Conservation (phyloP, 1,140 invertebrate genomes). For the Onthophagus taurus region DNA sequence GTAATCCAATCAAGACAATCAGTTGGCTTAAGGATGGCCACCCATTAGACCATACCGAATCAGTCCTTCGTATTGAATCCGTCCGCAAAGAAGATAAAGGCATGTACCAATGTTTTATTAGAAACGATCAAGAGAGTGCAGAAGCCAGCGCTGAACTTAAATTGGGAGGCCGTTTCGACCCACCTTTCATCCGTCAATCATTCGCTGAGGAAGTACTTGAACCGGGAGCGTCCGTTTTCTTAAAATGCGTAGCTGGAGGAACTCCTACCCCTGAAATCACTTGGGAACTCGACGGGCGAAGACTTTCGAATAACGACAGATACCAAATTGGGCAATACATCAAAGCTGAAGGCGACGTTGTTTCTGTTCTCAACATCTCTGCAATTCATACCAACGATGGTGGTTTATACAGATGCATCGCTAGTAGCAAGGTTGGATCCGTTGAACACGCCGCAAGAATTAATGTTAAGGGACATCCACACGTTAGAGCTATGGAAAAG, state of each 20-base stretch:
- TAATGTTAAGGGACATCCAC: conserved; percentile 86
- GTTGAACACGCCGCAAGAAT: conserved; percentile 78
- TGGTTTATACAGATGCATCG: conserved; percentile 85
- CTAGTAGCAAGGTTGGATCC: conserved; percentile 83
- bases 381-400: conserved; percentile 88
- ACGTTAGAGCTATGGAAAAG: conserved; percentile 86
- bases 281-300: conserved; percentile 87
- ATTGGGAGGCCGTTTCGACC: conserved; percentile 85
- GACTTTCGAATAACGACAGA: conserved; percentile 69
- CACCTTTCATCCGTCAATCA: conserved; percentile 75
- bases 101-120: conserved; percentile 95
- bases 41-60: conserved; percentile 65
- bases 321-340: conserved; percentile 80
- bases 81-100: conserved; percentile 92
- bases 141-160: conserved; percentile 87
- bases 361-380: conserved; percentile 89
- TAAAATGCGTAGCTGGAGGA: conserved; percentile 69
- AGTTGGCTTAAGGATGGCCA: conserved; percentile 91
- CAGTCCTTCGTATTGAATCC: conserved; percentile 72
- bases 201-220: conserved; percentile 81
- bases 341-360: conserved; percentile 81
- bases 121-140: conserved; percentile 88
- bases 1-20: conserved; percentile 49
- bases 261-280: conserved; percentile 91
- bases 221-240: conserved; percentile 72